Evolutionary conservation across 2,888 invertebrate genomes (phyloP).

Genomic region (Chrysodeixis includens): DNA sequence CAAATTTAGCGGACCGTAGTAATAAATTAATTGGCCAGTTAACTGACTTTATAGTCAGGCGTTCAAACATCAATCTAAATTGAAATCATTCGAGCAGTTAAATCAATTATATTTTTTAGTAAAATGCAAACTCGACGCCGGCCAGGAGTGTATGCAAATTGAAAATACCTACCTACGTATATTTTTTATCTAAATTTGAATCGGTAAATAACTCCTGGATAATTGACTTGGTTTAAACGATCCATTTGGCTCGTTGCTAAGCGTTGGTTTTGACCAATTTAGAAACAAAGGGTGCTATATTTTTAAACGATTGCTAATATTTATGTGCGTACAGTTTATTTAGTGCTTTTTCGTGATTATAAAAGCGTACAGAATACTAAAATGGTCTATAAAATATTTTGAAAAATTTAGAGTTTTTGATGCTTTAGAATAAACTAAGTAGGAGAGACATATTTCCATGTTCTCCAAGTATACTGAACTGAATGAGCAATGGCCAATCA

Average conservation of each 20-base stretch:
- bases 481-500: background rate
- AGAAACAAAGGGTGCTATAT: background rate
- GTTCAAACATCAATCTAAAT: constrained; percentile 47
- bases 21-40: constrained; percentile 44
- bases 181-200: background rate
- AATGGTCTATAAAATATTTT: too few species aligned
- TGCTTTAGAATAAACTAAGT: too few species aligned
- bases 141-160: constrained; percentile 19
- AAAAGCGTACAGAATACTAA: too few species aligned
- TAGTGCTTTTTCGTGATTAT: too few species aligned
- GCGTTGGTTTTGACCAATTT: background rate
- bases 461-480: too few species aligned
- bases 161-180: constrained; percentile 18
- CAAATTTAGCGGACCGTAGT: constrained; percentile 27
- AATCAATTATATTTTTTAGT: constrained; percentile 42
- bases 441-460: too few species aligned
- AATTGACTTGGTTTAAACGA: background rate
- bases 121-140: constrained; percentile 30
- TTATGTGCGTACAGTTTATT: background rate
- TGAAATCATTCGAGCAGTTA: constrained; percentile 36
- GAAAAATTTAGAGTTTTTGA: too few species aligned
- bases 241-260: background rate
- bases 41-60: constrained; percentile 46
- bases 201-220: background rate
- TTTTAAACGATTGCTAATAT: background rate